These are phyloP conservation scores for Hypocryptadius cinnamomeus DNA, from an alignment of 2,113 vertebrate genomes.

Conservation along the genomic window DNA sequence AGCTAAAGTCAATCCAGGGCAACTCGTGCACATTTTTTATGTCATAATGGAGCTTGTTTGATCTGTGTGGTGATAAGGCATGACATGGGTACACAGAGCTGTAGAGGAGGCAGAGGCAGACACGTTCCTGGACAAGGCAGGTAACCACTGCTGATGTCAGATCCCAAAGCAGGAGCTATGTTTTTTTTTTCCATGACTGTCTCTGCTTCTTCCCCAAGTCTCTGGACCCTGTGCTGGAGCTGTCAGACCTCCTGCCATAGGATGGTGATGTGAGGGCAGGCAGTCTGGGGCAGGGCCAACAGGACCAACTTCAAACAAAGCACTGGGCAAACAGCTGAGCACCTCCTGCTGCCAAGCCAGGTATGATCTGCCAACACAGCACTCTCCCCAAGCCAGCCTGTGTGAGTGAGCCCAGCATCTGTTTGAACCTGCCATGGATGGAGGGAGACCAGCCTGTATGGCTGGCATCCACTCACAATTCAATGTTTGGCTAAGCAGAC, in stretches of 20 bases:
- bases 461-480: not conserved
- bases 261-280: not conserved
- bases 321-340: not conserved
- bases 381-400: not conserved
- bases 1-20: not conserved
- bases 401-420: fast-evolving
- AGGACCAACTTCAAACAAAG: not conserved
- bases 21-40: fast-evolving
- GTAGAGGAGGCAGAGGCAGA: not conserved
- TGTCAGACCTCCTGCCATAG: not conserved
- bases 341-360: fast-evolving
- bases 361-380: fast-evolving
- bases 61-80: not conserved
- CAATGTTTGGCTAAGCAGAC: not conserved
- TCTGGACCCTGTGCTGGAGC: fast-evolving
- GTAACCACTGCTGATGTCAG: not conserved
- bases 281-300: not conserved
- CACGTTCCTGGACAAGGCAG: not conserved
- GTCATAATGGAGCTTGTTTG: fast-evolving
- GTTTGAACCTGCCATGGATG: fast-evolving
- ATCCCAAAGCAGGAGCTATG: not conserved
- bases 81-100: not conserved
- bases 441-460: not conserved
- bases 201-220: not conserved
- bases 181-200: not conserved